These are phyloP conservation scores for Centrocercus urophasianus DNA, from an alignment of 2,113 vertebrate species.

Conservation along the genomic window DNA sequence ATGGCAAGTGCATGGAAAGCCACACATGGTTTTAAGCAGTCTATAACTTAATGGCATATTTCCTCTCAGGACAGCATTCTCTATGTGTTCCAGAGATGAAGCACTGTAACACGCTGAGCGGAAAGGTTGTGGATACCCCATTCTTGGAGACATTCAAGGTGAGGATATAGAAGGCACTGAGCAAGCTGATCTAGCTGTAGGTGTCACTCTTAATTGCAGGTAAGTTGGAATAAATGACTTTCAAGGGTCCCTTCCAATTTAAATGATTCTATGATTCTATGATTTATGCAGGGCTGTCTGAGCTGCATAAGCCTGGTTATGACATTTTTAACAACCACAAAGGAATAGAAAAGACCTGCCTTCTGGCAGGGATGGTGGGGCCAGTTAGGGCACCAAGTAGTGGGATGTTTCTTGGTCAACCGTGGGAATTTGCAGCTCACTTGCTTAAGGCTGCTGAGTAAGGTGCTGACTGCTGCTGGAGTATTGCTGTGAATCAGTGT, in stretches of 20 bases:
- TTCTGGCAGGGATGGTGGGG: not conserved
- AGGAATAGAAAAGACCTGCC: not conserved
- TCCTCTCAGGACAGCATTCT: not conserved
- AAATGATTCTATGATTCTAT: no score
- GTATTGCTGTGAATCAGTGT: not conserved
- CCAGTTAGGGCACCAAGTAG: no score
- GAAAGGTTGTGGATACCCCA: no score
- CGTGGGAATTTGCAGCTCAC: not conserved
- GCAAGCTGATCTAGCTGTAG: no score
- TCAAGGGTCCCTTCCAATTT: no score
- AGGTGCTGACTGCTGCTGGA: accelerated
- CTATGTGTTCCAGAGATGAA: no score
- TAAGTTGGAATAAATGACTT: no score
- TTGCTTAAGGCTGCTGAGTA: accelerated
- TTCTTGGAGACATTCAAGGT: no score
- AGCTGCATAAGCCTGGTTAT: not conserved
- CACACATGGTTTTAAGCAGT: not conserved
- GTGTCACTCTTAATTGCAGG: no score
- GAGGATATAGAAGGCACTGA: no score
- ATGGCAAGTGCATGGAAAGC: not conserved
- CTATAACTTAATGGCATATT: not conserved
- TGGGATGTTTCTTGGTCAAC: accelerated
- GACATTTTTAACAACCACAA: not conserved
- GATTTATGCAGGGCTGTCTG: not conserved
- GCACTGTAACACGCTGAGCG: no score